Evolutionary conservation across 2,113 vertebrate genomes (phyloP).

Genomic region (Malaclemys terrapin): DNA sequence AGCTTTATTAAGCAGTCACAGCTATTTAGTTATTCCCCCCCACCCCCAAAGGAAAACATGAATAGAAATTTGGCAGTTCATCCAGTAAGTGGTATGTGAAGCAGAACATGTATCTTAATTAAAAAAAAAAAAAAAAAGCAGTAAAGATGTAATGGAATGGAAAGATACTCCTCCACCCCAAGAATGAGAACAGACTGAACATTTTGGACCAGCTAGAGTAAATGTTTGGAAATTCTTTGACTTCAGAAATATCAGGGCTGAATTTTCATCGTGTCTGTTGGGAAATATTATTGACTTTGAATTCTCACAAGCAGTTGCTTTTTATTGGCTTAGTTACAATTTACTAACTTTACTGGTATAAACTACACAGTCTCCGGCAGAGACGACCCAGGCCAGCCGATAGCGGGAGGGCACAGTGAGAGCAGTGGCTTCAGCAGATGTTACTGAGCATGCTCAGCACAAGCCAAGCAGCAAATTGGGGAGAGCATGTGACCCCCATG

Average conservation of each 20-base stretch:
- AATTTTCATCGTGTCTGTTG: background rate
- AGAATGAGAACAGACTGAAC: background rate
- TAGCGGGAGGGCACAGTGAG: background rate
- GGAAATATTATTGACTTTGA: background rate
- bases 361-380: background rate
- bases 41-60: background rate
- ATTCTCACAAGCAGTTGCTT: background rate
- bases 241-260: background rate
- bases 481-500: background rate
- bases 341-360: background rate
- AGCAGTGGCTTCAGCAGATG: background rate
- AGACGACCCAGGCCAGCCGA: background rate
- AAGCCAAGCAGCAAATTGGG: background rate
- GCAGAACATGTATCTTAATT: background rate
- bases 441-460: background rate
- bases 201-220: background rate
- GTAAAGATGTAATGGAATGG: background rate
- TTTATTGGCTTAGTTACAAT: background rate
- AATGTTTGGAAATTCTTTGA: background rate
- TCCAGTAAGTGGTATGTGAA: background rate
- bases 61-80: background rate
- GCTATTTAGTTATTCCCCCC: background rate
- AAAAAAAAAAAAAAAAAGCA: background rate
- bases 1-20: background rate
- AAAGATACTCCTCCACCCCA: background rate